phyloP scores from a whole-genome alignment of 2,113 vertebrate genomes.

The Stegastes partitus region DNA sequence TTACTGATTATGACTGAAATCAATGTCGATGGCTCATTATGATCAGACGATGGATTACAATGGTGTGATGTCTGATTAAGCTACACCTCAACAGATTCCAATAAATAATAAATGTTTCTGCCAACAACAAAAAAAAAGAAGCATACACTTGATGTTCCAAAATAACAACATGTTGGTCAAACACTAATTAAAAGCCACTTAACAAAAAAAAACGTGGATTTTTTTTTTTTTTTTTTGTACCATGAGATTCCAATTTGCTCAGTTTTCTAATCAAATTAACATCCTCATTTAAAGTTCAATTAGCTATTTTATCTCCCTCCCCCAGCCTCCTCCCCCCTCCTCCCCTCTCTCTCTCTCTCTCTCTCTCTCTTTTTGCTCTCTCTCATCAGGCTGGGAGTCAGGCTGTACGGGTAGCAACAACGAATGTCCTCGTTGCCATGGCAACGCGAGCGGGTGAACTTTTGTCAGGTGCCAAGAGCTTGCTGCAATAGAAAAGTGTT shows the following conservation, averaged over 20 bases:
- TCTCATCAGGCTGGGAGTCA: slow-evolving; percentile 45
- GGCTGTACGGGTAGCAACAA: slow-evolving; percentile 62
- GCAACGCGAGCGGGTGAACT: slow-evolving; percentile 76
- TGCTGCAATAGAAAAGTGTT: slow-evolving; percentile 56
- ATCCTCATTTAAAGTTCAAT: slow-evolving; percentile 59
- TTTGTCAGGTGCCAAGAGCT: slow-evolving; percentile 79
- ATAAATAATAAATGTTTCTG: not conserved
- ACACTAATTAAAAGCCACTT: slow-evolving; percentile 27
- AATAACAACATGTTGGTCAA: slow-evolving; percentile 40
- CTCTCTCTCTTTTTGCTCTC: not conserved
- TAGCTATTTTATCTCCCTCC: slow-evolving; percentile 11
- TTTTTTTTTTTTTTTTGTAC: not conserved
- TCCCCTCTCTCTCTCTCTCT: not conserved
- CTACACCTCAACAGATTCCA: not conserved
- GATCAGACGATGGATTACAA: too few relatives aligned
- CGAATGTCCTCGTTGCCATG: slow-evolving; percentile 73
- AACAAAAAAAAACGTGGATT: slow-evolving; percentile 2
- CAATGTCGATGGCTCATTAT: too few relatives aligned
- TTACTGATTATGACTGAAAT: too few relatives aligned
- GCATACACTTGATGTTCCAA: slow-evolving; percentile 7
- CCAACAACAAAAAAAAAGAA: not conserved
- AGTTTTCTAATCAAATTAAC: slow-evolving; percentile 43
- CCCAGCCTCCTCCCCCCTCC: not conserved
- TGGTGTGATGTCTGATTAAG: not conserved
- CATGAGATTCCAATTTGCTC: slow-evolving; percentile 22